Base-by-base conservation (phyloP, 2,113 vertebrate species). In the Platanista minor region DNA sequence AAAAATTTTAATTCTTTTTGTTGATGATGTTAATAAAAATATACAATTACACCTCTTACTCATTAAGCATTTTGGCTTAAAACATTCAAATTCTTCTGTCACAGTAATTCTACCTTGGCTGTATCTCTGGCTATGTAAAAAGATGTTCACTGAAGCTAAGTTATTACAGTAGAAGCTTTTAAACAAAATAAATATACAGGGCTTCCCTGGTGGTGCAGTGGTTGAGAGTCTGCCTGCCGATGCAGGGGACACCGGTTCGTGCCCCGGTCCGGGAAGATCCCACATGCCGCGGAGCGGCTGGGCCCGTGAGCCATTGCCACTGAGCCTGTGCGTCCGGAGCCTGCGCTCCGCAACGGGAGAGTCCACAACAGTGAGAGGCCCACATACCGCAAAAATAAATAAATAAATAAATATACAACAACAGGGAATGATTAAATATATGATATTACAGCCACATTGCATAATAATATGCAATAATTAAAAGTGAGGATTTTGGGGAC, bases 371-470 rank as follows among this genome's bases (percentile, higher is more conserved):
- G n/a, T n/a, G n/a, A n/a, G n/a, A n/a, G n/a, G n/a, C n/a, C n/a
- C n/a, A n/a, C n/a, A n/a, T n/a, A n/a, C n/a, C n/a, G n/a, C n/a
- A n/a, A n/a, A n/a, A n/a, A n/a, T n/a, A n/a, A n/a, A n/a, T n/a
- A n/a, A n/a, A n/a, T n/a, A 89, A 89, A 66, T 83, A 78, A 91
- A 69, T 78, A 85, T 12, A 20, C 33, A 95, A 69, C 71, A 94
- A 89, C 4, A 86, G 33, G 59, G 39, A 52, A 78, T 83, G 59
- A 62, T 62, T 94, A 71, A 82, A 82, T 82, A 88, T 46, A 39
- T 39, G 25, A 54, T 12, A 17, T 64, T 64, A 57, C 7, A 66
- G 43, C 49, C 6, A 41, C 29, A 52, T n/a, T 62, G 4, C 23
- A 17, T 62, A 46, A 64, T 15, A n/a, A 39, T 43, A 64, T 11